Conservation (phyloP, 35 echinoderm and acorn worm genomes). For the Stichopus chloronotus region DNA sequence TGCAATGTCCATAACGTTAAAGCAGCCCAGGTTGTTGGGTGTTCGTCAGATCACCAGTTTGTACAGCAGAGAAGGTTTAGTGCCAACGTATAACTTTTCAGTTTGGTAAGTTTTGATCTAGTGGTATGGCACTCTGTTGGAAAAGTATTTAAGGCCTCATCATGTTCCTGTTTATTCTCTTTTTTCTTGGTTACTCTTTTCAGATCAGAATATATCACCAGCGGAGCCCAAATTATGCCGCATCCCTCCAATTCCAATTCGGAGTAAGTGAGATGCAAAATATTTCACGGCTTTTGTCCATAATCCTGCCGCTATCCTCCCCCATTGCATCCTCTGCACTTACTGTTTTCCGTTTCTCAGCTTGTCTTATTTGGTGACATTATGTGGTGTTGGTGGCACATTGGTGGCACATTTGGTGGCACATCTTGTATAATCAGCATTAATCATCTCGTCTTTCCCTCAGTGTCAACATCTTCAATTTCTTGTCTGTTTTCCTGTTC, state of each 20-base stretch:
- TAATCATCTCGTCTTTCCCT: background rate
- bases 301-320: constrained; percentile 17
- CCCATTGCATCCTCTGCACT: background rate
- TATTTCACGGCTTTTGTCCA: constrained; percentile 49
- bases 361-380: constrained; percentile 19
- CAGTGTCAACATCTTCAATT: background rate
- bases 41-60: no score
- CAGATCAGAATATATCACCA: constrained; percentile 95
- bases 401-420: background rate
- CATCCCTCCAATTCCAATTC: constrained; percentile 96
- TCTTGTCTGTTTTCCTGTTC: background rate
- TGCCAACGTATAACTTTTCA: no score
- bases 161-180: background rate
- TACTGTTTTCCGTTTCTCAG: background rate
- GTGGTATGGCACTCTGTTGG: background rate
- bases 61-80: no score
- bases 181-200: constrained; percentile 66
- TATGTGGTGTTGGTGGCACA: no score
- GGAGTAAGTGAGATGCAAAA: constrained; percentile 86
- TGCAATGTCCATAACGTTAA: no score
- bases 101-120: no score
- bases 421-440: background rate
- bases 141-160: background rate
- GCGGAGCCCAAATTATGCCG: constrained; percentile 95
- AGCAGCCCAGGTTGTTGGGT: no score